Percentiles rank a stretch among this genome's conserved stretches.
Evolutionary conservation across 1,140 invertebrate genomes (phyloP).

Genomic region (Drosophila chauvacae): DNA sequence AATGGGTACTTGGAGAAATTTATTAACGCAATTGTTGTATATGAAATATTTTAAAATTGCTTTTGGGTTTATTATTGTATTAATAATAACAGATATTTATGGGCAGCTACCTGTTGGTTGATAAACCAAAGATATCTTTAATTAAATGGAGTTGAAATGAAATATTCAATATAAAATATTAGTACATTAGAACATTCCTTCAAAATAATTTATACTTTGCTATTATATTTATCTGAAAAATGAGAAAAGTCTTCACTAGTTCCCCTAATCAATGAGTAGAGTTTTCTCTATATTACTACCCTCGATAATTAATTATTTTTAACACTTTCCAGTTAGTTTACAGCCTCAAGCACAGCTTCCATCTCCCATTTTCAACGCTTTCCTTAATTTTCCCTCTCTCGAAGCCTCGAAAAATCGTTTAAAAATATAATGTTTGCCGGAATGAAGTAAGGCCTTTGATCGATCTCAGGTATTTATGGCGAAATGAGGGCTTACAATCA

Average conservation of each 20-base stretch:
- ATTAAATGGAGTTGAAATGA: not conserved
- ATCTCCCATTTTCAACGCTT: no score
- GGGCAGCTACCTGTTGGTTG: no score
- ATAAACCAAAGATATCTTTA: not conserved
- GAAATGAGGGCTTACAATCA: slow-evolving; percentile 23
- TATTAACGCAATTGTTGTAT: not conserved
- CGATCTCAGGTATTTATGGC: slow-evolving; percentile 24
- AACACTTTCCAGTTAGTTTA: not conserved
- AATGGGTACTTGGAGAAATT: not conserved
- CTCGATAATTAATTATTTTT: not conserved
- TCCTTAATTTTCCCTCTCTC: not conserved
- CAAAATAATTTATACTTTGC: no score
- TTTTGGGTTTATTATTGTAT: not conserved
- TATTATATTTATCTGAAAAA: not conserved
- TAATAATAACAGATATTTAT: not conserved
- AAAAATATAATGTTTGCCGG: not conserved
- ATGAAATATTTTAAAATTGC: not conserved
- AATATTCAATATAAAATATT: not conserved
- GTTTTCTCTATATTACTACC: not conserved
- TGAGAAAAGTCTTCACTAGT: no score
- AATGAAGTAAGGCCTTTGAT: not conserved
- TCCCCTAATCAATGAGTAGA: not conserved
- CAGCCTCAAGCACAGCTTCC: not conserved
- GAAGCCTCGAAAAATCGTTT: not conserved
- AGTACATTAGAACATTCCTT: no score